These are phyloP conservation scores for Cantharis nigra DNA, from an alignment of 2,888 invertebrate genomes.

Conservation along the genomic window DNA sequence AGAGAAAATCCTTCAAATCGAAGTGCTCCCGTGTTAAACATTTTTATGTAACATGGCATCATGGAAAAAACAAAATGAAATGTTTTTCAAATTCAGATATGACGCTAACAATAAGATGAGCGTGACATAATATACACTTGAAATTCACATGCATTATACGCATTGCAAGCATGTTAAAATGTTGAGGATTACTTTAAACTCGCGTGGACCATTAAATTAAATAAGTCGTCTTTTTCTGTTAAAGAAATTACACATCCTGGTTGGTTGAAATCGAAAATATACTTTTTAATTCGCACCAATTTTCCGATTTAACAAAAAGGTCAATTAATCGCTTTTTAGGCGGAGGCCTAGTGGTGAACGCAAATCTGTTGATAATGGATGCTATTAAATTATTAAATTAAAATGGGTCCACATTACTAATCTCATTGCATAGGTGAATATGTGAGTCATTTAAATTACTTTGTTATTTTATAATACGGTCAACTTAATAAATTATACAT, in stretches of 20 bases:
- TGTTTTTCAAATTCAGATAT: neutral
- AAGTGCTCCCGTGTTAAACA: neutral
- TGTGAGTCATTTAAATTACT: neutral
- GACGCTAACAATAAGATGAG: neutral
- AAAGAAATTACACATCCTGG: neutral
- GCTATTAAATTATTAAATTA: neutral
- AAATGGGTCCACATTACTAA: neutral
- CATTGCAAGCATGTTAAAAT: neutral
- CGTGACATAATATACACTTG: neutral
- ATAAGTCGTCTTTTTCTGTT: neutral
- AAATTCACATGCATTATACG: neutral
- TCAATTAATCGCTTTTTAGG: too few species aligned
- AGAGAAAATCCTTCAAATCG: neutral
- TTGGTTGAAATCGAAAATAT: neutral
- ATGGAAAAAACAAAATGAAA: neutral
- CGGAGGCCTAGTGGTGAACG: neutral
- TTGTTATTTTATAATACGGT: constrained; percentile 1
- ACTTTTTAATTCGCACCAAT: too few species aligned
- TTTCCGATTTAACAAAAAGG: too few species aligned
- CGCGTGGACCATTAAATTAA: neutral
- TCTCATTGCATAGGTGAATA: neutral
- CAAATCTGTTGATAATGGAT: neutral
- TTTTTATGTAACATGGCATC: neutral
- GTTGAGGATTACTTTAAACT: neutral
- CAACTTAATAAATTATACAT: constrained; percentile 16